Conservation (phyloP, 1,140 invertebrate genomes). For the Sinonovacula constricta region DNA sequence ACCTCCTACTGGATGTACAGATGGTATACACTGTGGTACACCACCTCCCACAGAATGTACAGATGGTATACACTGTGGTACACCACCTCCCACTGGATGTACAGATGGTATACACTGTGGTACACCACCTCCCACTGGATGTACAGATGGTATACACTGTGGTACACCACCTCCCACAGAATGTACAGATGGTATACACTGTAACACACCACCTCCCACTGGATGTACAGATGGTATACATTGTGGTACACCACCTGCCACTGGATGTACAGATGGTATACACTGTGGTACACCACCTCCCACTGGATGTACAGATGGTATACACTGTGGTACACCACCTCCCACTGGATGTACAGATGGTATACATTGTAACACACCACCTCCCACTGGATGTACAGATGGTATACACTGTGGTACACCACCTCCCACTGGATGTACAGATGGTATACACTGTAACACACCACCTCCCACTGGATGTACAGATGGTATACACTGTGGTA, state of each 20-base stretch:
- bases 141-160: constrained; percentile 51
- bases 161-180: constrained; percentile 38
- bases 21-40: constrained; percentile 45
- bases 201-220: constrained; percentile 35
- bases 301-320: constrained; percentile 12
- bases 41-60: constrained; percentile 24
- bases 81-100: constrained; percentile 3
- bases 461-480: constrained; percentile 23
- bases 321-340: constrained; percentile 38
- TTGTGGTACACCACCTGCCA: constrained; percentile 38
- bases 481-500: constrained; percentile 41
- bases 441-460: constrained; percentile 44
- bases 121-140: constrained; percentile 6
- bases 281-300: constrained; percentile 39
- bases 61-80: constrained; percentile 38
- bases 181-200: constrained; percentile 38
- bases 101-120: constrained; percentile 33
- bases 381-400: constrained; percentile 31
- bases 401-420: constrained; percentile 49
- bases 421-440: constrained; percentile 20
- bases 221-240: constrained; percentile 30
- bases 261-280: constrained; percentile 24
- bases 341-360: constrained; percentile 23
- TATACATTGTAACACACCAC: constrained; percentile 41
- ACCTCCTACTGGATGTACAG: constrained; percentile 19